Percentiles rank a stretch among this genome's conserved stretches.
phyloP scores from a whole-genome alignment of 2,888 invertebrate genomes.

The Cristatella mucedo region DNA sequence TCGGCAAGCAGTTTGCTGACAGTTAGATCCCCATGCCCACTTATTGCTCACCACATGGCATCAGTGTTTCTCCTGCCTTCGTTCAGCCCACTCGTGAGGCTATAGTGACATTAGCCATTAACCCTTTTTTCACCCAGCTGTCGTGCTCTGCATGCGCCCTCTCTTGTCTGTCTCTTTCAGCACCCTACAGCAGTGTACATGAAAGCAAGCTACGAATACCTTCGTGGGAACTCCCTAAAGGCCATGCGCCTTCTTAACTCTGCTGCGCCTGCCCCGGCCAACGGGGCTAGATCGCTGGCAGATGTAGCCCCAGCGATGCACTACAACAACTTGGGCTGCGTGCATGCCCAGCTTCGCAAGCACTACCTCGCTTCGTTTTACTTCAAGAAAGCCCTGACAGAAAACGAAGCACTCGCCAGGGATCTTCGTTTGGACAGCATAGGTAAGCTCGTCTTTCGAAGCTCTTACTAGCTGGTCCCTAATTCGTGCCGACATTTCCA shows the following conservation, averaged over 20 bases:
- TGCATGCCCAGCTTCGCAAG: conserved; percentile 64
- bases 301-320: conserved; percentile 44
- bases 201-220: conserved; percentile 50
- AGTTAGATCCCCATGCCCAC: too few relatives aligned
- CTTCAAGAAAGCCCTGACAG: conserved; percentile 59
- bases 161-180: conserved; percentile 34
- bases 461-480: too few relatives aligned
- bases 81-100: too few relatives aligned
- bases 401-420: conserved; percentile 44
- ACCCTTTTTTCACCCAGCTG: too few relatives aligned
- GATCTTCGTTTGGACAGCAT: conserved; percentile 16
- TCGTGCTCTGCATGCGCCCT: conserved; percentile 40
- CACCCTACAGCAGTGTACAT: conserved; percentile 44
- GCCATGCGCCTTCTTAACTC: conserved; percentile 45
- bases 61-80: too few relatives aligned
- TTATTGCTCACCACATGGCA: too few relatives aligned
- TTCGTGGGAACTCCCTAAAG: conserved; percentile 49
- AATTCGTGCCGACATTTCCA: too few relatives aligned
- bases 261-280: conserved; percentile 17
- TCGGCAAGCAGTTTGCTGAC: too few relatives aligned
- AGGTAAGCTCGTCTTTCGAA: conserved; percentile 16
- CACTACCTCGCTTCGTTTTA: conserved; percentile 63
- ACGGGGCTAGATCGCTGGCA: not conserved
- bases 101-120: too few relatives aligned
- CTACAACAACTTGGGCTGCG: conserved; percentile 65